These are phyloP conservation scores for Gandaritis pyraliata DNA, from an alignment of 2,888 invertebrate species.

Conservation along the genomic window DNA sequence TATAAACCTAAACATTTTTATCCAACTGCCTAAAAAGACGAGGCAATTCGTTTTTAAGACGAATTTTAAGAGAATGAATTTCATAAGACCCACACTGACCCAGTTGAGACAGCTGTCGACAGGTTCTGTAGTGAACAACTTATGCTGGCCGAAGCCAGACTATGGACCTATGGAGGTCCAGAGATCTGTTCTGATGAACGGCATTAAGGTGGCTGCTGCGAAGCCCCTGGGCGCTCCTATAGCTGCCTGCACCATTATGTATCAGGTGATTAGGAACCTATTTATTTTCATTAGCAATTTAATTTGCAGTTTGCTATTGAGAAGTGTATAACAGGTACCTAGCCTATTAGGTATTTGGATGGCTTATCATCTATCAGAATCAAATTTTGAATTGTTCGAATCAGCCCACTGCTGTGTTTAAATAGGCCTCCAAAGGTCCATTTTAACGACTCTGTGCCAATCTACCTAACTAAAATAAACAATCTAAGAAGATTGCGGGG, in stretches of 20 bases:
- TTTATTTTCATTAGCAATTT: not conserved
- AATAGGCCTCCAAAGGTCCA: no score
- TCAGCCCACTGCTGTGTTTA: no score
- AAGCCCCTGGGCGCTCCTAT: constrained; percentile 59
- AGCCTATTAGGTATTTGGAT: no score
- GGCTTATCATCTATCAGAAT: no score
- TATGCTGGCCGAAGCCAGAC: constrained; percentile 50
- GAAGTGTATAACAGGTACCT: no score
- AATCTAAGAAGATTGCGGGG: no score
- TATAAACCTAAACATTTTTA: no score
- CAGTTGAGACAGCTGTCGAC: constrained; percentile 43
- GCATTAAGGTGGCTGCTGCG: constrained; percentile 60
- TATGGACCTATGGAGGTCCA: constrained; percentile 67
- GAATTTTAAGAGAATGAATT: constrained; percentile 7
- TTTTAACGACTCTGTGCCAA: no score
- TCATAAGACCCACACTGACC: not conserved
- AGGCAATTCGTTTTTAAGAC: not conserved
- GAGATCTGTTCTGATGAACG: constrained; percentile 61
- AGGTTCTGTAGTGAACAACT: constrained; percentile 11
- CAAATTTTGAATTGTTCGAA: no score
- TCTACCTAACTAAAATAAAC: no score
- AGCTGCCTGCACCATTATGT: constrained; percentile 70
- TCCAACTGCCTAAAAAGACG: no score
- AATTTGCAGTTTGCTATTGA: no score
- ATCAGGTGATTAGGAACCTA: constrained; percentile 54